Evolutionary conservation across 2,113 vertebrate genomes (phyloP), one percentile per base, ranked within the genome.

Genomic region (Tachuris rubrigastra): DNA sequence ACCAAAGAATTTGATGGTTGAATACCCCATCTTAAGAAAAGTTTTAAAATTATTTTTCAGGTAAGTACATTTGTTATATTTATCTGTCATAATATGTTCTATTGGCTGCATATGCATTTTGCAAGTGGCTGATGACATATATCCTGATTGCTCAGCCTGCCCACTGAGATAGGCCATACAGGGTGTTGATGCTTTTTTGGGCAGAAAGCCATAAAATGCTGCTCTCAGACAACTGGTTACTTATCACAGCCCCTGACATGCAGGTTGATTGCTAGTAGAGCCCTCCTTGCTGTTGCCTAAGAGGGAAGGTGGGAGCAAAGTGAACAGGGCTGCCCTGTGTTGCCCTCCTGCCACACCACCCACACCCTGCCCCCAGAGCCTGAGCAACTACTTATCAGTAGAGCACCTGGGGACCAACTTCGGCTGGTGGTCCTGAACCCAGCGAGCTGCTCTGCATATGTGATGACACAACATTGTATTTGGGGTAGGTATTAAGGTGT

Each of bases 361-460:
- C 0, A 0, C 10, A 33, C 3, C 12, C 60, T 79, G 55, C 17
- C 9, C 53, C 37, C 53, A 30, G 55, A 28, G 17, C 21, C 33
- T 35, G 21, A 85, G 55, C 47, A 41, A 18, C n/a, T 52, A 8
- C 60, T 31, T 23, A 22, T 2, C 28, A 37, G 42, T 69, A 6
- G 6, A 14, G 13, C 6, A 25, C 31, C 41, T 49, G 33, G 4
- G 35, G 47, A 22, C 73, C 53, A 66, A 14, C 22, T 62, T 55
- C 42, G 16, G 6, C 23, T 79, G 46, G 23, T 25, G 14, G 28
- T 46, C 17, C 33, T 50, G 41, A 17, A 30, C 53, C 4, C 12
- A 74, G 25, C 30, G 28, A 75, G 30, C 60, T 50, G 23, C 30
- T 24, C 35, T 55, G 20, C 0, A 1, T 14, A 5, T 0, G 6